Evolutionary conservation across 2,113 vertebrate species (phyloP).

Genomic region (Nibea albiflora): DNA sequence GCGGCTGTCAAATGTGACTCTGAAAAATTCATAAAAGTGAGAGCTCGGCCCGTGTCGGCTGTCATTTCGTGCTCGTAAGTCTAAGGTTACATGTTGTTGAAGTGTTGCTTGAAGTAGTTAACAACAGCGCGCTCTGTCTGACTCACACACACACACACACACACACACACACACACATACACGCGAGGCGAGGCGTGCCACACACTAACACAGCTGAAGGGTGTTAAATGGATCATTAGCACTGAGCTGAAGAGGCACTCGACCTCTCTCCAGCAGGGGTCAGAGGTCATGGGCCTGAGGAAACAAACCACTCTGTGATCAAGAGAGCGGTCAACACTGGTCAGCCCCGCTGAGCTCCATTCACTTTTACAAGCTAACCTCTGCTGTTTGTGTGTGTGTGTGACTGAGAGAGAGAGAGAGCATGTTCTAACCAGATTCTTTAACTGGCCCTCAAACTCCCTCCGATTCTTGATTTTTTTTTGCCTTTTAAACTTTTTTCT

Average conservation of each 20-base stretch:
- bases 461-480: background rate
- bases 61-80: conserved; percentile 41
- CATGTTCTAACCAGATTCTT: background rate
- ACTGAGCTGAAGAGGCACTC: conserved; percentile 78
- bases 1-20: conserved; percentile 39
- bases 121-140: conserved; percentile 18
- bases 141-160: conserved; percentile 1
- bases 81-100: conserved; percentile 49
- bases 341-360: conserved; percentile 74
- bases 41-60: conserved; percentile 41
- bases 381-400: conserved; percentile 7
- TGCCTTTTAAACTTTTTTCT: background rate
- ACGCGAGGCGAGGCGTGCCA: conserved; percentile 24
- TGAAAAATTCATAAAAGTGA: conserved; percentile 59
- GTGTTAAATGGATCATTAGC: conserved; percentile 94
- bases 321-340: conserved; percentile 78
- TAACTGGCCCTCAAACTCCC: conserved; percentile 4
- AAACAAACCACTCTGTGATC: conserved; percentile 89
- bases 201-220: conserved; percentile 61
- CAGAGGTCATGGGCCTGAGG: conserved; percentile 86
- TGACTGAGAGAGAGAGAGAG: background rate
- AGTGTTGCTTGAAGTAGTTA: conserved; percentile 47
- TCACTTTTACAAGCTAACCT: conserved; percentile 78
- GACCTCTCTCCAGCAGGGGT: conserved; percentile 74
- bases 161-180: conserved; percentile 11